phyloP scores from a whole-genome alignment of 2,888 invertebrate genomes.

The Mythimna ferrago region DNA sequence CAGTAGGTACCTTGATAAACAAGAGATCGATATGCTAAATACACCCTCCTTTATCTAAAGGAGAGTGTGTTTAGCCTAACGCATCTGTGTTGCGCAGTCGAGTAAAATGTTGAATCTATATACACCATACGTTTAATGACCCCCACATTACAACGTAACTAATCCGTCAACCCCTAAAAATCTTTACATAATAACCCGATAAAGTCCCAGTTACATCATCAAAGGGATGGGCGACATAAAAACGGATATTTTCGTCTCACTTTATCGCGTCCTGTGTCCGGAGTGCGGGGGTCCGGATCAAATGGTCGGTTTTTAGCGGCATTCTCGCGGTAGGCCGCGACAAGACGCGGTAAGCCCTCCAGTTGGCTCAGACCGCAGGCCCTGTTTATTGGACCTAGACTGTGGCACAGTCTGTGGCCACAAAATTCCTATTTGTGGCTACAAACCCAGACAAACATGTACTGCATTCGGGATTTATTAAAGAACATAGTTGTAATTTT shows the following conservation, averaged over 20 bases:
- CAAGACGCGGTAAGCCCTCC: constrained; percentile 41
- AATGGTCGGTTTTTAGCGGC: constrained; percentile 48
- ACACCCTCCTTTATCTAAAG: too few species aligned
- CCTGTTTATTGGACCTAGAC: constrained; percentile 34
- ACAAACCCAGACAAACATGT: constrained; percentile 34
- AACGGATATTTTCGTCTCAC: constrained; percentile 42
- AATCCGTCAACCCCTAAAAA: constrained; percentile 15
- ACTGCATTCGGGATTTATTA: constrained; percentile 7
- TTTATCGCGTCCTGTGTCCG: constrained; percentile 37
- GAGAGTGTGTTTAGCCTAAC: too few species aligned
- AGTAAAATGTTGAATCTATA: too few species aligned
- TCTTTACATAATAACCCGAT: constrained; percentile 40
- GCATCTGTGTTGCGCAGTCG: too few species aligned
- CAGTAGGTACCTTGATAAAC: too few species aligned
- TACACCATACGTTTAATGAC: neutral
- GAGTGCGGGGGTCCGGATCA: constrained; percentile 33
- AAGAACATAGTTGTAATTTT: neutral
- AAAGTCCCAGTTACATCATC: constrained; percentile 40
- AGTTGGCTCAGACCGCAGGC: constrained; percentile 34
- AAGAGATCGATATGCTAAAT: too few species aligned
- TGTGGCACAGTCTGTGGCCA: neutral
- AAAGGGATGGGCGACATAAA: constrained; percentile 43
- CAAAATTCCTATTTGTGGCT: neutral
- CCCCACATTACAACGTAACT: constrained; percentile 2
- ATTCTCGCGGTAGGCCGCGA: constrained; percentile 34